These are phyloP conservation scores for Ctenosaura bakeri DNA, from an alignment of 2,797 vertebrate genomes.

Conservation along the genomic window DNA sequence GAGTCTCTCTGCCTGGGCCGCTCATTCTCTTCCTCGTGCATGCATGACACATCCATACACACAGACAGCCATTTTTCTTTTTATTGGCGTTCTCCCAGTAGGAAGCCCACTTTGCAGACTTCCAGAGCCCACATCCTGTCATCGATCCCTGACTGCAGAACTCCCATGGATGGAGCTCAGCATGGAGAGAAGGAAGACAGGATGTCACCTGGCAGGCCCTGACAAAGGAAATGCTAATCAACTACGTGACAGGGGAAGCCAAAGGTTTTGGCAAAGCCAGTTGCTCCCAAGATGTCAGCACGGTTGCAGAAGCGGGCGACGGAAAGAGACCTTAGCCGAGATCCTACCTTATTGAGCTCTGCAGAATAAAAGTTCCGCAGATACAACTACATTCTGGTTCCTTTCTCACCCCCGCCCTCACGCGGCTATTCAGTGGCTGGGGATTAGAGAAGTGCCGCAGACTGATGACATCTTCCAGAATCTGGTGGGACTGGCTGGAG, in stretches of 20 bases:
- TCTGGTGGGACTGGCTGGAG: too few relatives aligned
- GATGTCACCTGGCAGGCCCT: slow-evolving; percentile 16
- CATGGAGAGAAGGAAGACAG: slow-evolving; percentile 19
- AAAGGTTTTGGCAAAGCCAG: neutral
- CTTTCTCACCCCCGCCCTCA: too few relatives aligned
- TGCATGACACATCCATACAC: too few relatives aligned
- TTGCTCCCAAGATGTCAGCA: neutral
- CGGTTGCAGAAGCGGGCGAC: neutral
- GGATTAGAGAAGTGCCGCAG: too few relatives aligned
- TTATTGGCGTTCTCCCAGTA: slow-evolving; percentile 40
- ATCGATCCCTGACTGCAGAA: slow-evolving; percentile 25
- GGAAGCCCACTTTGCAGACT: slow-evolving; percentile 29
- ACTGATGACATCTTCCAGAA: too few relatives aligned
- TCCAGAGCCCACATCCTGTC: slow-evolving; percentile 55
- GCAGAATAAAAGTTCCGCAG: too few relatives aligned
- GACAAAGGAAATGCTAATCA: slow-evolving; percentile 30
- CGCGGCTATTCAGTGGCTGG: too few relatives aligned
- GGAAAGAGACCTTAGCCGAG: too few relatives aligned
- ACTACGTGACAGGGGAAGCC: neutral
- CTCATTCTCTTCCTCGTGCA: neutral
- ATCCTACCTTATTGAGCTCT: neutral
- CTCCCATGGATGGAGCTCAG: slow-evolving; percentile 42
- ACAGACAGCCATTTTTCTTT: neutral
- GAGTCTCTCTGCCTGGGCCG: neutral
- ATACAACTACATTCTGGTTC: too few relatives aligned